phyloP scores from a whole-genome alignment of 2,113 vertebrate species.

The Antidorcas marsupialis region DNA sequence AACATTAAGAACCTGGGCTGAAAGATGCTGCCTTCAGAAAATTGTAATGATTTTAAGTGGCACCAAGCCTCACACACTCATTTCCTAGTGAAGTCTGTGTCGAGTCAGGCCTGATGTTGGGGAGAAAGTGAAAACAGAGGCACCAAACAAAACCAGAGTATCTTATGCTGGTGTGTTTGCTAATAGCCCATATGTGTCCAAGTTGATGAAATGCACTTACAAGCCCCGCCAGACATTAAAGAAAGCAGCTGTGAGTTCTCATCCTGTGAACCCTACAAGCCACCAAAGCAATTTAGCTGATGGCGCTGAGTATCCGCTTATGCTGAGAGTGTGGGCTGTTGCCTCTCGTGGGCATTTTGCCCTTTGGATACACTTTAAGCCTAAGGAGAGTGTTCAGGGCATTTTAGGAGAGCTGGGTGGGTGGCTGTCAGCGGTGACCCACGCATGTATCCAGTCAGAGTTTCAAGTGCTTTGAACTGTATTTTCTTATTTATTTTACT shows the following conservation, averaged over 20 bases:
- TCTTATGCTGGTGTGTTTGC: neutral
- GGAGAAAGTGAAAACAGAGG: neutral
- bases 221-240: neutral
- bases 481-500: neutral
- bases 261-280: neutral
- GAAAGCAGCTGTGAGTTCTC: neutral
- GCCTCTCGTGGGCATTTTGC: neutral
- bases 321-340: neutral
- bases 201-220: neutral
- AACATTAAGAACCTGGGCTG: neutral
- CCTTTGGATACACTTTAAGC: neutral
- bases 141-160: neutral
- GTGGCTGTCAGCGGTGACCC: accelerated
- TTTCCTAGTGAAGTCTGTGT: neutral
- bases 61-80: neutral
- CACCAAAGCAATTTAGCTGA: neutral
- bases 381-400: accelerated
- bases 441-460: neutral
- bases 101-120: neutral
- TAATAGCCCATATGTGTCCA: neutral
- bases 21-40: neutral
- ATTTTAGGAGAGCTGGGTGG: neutral
- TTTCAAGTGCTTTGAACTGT: neutral
- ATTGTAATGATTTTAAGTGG: neutral
- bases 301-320: neutral